Evolutionary conservation across 2,113 vertebrate genomes (phyloP).

Genomic region (Emydocephalus ijimae): DNA sequence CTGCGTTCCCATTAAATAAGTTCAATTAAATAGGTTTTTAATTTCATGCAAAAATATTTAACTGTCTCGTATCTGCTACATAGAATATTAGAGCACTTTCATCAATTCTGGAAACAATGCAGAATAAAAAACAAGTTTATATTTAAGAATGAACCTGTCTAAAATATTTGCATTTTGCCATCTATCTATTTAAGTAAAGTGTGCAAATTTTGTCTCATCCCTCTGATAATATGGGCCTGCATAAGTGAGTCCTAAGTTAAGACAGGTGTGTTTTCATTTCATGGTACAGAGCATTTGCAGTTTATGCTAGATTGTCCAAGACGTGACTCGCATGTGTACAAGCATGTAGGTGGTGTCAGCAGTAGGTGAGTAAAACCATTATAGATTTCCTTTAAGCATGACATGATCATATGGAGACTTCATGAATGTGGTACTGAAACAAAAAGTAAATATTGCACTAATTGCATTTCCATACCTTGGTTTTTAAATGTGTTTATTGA

Average conservation of each 20-base stretch:
- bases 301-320: conserved; percentile 5
- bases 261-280: conserved; percentile 34
- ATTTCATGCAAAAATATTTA: not conserved
- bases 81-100: conserved; percentile 15
- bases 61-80: not conserved
- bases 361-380: not conserved
- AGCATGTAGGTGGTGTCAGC: not conserved
- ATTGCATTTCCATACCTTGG: not conserved
- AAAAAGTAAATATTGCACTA: not conserved
- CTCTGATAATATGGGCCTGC: not conserved
- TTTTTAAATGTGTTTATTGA: not conserved
- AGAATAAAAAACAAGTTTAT: not conserved
- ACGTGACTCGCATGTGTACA: not conserved
- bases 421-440: not conserved
- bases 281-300: conserved; percentile 7
- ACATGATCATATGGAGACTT: conserved; percentile 1
- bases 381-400: conserved; percentile 25
- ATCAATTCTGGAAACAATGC: conserved; percentile 15
- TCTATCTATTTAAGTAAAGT: not conserved
- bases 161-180: not conserved
- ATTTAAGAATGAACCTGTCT: not conserved
- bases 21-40: not conserved
- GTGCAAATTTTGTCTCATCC: not conserved
- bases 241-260: conserved; percentile 19
- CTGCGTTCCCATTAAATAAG: not conserved